These are phyloP conservation scores for Monopterus albus DNA, from an alignment of 2,113 vertebrate species.

Conservation along the genomic window DNA sequence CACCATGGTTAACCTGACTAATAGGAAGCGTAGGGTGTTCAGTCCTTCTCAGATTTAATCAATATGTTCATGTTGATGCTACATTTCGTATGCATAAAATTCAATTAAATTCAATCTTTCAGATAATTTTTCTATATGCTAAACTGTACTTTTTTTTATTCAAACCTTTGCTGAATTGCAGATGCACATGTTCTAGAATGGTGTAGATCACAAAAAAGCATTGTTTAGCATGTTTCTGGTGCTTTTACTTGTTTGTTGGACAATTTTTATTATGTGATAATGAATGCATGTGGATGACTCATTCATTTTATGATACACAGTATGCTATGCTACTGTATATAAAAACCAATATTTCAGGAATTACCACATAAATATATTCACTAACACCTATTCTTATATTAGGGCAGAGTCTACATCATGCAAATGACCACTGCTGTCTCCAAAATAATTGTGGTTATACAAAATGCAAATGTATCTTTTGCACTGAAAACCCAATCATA, in stretches of 20 bases:
- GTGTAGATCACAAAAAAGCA: not conserved
- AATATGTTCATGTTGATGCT: not conserved
- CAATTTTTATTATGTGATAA: not conserved
- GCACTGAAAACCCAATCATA: not conserved
- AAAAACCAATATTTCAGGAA: not conserved
- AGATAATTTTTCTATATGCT: not conserved
- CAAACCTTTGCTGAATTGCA: not conserved
- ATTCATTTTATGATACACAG: not conserved
- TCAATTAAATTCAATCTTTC: not conserved
- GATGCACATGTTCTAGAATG: not conserved
- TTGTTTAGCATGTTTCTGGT: not conserved
- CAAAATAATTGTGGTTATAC: not conserved
- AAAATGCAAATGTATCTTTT: not conserved
- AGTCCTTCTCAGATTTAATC: not conserved
- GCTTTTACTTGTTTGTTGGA: not conserved
- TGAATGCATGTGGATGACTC: not conserved
- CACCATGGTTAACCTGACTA: conserved; percentile 4
- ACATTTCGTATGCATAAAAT: not conserved
- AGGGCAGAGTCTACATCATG: not conserved
- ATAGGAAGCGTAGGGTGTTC: conserved; percentile 1
- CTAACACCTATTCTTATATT: not conserved
- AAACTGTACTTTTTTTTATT: not conserved
- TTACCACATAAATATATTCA: not conserved
- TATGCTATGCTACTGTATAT: not conserved
- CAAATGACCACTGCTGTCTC: not conserved